phyloP scores from a whole-genome alignment of 2,888 invertebrate genomes.

The Danaus chrysippus region DNA sequence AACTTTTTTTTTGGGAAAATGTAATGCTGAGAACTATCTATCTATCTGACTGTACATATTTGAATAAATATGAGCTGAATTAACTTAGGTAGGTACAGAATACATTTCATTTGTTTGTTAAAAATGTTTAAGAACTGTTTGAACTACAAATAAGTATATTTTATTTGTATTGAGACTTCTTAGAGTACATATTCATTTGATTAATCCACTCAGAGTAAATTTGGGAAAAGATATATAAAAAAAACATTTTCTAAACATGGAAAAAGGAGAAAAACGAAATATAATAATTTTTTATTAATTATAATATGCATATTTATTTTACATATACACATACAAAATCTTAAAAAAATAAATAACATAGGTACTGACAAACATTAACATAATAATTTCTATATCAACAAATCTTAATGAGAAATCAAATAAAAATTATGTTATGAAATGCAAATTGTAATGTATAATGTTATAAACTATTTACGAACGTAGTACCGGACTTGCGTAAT shows the following conservation, averaged over 20 bases:
- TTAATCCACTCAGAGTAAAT: too few species aligned
- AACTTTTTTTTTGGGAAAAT: too few species aligned
- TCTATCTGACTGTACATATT: too few species aligned
- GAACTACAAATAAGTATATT: too few species aligned
- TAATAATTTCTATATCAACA: conserved; percentile 34
- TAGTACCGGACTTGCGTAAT: neutral
- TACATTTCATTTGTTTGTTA: too few species aligned
- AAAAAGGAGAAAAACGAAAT: conserved; percentile 12
- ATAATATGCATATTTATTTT: conserved; percentile 37
- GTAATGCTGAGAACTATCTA: too few species aligned
- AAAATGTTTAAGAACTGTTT: too few species aligned
- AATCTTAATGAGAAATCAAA: conserved; percentile 3
- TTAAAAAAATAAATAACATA: conserved; percentile 69
- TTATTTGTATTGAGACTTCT: too few species aligned
- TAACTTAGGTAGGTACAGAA: too few species aligned
- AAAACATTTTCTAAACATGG: neutral
- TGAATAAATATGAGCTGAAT: too few species aligned
- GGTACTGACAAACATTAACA: conserved; percentile 34
- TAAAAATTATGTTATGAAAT: neutral
- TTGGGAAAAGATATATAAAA: neutral
- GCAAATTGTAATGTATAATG: neutral
- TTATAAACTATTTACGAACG: neutral
- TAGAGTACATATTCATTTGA: too few species aligned
- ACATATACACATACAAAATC: conserved; percentile 46
- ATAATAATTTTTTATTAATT: conserved; percentile 43